Conservation (phyloP, 2,797 vertebrate species). For the Macroramphosus scolopax region DNA sequence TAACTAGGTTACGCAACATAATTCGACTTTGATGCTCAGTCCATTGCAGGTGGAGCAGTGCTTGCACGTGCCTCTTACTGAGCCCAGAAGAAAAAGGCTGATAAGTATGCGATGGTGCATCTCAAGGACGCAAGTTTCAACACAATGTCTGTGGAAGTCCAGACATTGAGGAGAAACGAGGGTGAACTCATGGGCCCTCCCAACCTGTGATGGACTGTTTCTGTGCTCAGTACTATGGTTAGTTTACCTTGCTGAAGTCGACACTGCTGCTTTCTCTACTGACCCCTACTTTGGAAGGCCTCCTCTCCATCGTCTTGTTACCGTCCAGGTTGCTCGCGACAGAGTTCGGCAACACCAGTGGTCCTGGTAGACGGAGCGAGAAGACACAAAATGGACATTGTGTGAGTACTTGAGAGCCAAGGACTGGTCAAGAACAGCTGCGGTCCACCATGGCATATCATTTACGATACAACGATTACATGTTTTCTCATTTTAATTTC, state of each 20-base stretch:
- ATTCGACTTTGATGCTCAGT: conserved; percentile 25
- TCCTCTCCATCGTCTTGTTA: conserved; percentile 83
- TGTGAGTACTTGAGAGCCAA: conserved; percentile 16
- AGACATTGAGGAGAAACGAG: conserved; percentile 56
- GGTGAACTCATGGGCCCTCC: conserved; percentile 50
- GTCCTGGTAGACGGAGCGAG: conserved; percentile 69
- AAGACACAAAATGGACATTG: conserved; percentile 22
- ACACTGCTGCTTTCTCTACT: conserved; percentile 94
- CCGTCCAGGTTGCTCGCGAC: conserved; percentile 86
- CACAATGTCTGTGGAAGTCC: conserved; percentile 40
- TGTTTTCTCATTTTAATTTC: not conserved
- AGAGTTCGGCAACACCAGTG: conserved; percentile 86
- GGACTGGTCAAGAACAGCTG: not conserved
- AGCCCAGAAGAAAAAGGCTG: conserved; percentile 6
- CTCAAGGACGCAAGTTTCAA: conserved; percentile 14
- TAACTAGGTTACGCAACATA: conserved; percentile 20
- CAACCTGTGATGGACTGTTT: conserved; percentile 51
- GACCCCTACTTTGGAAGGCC: conserved; percentile 85
- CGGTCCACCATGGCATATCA: not conserved
- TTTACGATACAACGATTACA: not conserved
- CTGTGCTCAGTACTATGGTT: conserved; percentile 62
- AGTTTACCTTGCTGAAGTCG: conserved; percentile 93
- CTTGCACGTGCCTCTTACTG: conserved; percentile 11
- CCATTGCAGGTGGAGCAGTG: conserved; percentile 9
- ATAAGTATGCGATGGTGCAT: conserved; percentile 23